phyloP scores from a whole-genome alignment of 2,113 vertebrate species.

The Microcebus lehilahytsara region DNA sequence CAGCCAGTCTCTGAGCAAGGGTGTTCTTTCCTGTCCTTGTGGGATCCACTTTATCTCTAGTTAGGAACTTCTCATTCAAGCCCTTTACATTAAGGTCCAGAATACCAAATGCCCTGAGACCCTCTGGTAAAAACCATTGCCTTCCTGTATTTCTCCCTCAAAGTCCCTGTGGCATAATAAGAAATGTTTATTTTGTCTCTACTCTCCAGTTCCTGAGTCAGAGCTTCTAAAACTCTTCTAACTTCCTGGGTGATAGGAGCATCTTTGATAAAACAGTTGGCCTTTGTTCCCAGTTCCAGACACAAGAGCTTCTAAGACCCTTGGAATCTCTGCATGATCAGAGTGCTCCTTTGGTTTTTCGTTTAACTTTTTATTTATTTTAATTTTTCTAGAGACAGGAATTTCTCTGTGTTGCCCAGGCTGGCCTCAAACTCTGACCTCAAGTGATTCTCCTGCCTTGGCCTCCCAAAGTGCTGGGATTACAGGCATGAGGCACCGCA shows the following conservation, averaged over 20 bases:
- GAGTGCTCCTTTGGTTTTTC: neutral
- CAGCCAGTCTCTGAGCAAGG: neutral
- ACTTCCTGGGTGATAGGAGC: neutral
- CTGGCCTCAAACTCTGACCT: too few relatives aligned
- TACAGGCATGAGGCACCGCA: too few relatives aligned
- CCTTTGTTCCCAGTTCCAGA: neutral
- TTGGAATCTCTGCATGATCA: neutral
- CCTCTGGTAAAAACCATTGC: neutral
- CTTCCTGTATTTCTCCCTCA: neutral
- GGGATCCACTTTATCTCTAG: neutral
- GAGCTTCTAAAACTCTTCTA: neutral
- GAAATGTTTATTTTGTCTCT: neutral
- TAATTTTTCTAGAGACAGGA: too few relatives aligned
- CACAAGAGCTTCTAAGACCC: neutral
- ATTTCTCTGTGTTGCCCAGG: too few relatives aligned
- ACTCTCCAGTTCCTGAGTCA: neutral
- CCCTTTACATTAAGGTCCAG: neutral
- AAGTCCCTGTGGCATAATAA: neutral
- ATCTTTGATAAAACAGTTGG: neutral
- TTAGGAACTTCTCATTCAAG: neutral
- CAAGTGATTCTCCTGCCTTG: too few relatives aligned
- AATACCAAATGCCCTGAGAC: neutral
- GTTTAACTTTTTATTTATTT: too few relatives aligned
- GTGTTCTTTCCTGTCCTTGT: neutral
- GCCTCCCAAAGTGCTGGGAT: too few relatives aligned